Evolutionary conservation across 1,140 invertebrate genomes (phyloP).

Genomic region (Panagrolaimus sp.): DNA sequence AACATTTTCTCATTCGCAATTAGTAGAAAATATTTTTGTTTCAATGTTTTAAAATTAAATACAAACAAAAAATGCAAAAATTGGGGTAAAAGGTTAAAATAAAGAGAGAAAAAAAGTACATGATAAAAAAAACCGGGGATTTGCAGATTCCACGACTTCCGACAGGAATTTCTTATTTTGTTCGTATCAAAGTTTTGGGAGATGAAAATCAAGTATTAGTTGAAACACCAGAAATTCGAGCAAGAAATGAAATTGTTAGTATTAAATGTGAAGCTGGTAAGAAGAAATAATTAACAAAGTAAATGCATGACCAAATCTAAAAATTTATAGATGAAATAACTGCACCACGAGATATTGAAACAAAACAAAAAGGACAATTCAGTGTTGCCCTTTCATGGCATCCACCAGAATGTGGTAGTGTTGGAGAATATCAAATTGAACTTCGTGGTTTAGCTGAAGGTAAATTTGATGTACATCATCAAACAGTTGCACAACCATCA

Average conservation of each 20-base stretch:
- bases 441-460: slow-evolving; percentile 40
- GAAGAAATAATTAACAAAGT: slow-evolving; percentile 16
- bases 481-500: slow-evolving; percentile 55
- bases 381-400: slow-evolving; percentile 55
- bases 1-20: no score
- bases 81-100: not conserved
- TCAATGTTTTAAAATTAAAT: no score
- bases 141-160: slow-evolving; percentile 54
- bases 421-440: slow-evolving; percentile 58
- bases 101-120: not conserved
- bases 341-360: slow-evolving; percentile 50
- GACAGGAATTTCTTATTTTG: slow-evolving; percentile 57
- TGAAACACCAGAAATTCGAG: slow-evolving; percentile 57
- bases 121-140: not conserved
- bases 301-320: not conserved
- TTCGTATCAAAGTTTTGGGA: slow-evolving; percentile 56
- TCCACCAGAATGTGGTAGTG: slow-evolving; percentile 50
- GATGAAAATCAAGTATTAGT: slow-evolving; percentile 56
- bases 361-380: slow-evolving; percentile 50
- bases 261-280: slow-evolving; percentile 53
- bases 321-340: slow-evolving; percentile 54
- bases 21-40: no score
- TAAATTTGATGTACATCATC: slow-evolving; percentile 54
- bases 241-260: slow-evolving; percentile 56
- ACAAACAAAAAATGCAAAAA: no score